phyloP scores from a whole-genome alignment of 1,140 invertebrate species.

The Apolygus lucorum region DNA sequence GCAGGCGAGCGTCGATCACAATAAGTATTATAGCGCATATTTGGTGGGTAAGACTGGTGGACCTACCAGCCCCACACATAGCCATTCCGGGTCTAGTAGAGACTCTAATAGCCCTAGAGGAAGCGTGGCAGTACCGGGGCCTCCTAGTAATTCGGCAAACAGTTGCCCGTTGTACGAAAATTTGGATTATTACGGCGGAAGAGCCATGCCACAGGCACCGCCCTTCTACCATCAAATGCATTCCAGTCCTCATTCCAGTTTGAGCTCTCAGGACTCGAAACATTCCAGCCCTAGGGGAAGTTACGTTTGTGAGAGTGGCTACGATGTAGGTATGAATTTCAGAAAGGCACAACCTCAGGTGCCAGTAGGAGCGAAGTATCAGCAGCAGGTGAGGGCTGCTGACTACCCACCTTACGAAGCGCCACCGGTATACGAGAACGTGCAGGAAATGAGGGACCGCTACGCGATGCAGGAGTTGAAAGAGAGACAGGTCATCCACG shows the following conservation, averaged over 20 bases:
- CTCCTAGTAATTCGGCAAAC: slow-evolving; percentile 32
- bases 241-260: slow-evolving; percentile 44
- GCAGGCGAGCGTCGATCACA: slow-evolving; percentile 28
- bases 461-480: slow-evolving; percentile 35
- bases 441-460: slow-evolving; percentile 44
- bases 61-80: slow-evolving; percentile 33
- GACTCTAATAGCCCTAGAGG: slow-evolving; percentile 53
- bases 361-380: slow-evolving; percentile 49
- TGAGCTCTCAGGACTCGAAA: slow-evolving; percentile 45
- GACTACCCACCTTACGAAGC: slow-evolving; percentile 47
- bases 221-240: slow-evolving; percentile 53
- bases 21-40: slow-evolving; percentile 34
- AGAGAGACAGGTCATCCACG: slow-evolving; percentile 42
- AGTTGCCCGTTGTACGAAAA: slow-evolving; percentile 68
- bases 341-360: slow-evolving; percentile 61
- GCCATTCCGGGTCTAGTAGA: slow-evolving; percentile 48
- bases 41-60: slow-evolving; percentile 28
- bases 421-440: slow-evolving; percentile 63
- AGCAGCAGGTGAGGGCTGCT: slow-evolving; percentile 39
- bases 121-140: slow-evolving; percentile 38
- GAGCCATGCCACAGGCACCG: slow-evolving; percentile 42
- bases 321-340: slow-evolving; percentile 39
- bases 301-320: slow-evolving; percentile 35
- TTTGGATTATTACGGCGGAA: slow-evolving; percentile 59
- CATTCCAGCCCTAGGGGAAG: slow-evolving; percentile 46